Evolutionary conservation across 2,888 invertebrate species (phyloP).

Genomic region (Theristus sp.): DNA sequence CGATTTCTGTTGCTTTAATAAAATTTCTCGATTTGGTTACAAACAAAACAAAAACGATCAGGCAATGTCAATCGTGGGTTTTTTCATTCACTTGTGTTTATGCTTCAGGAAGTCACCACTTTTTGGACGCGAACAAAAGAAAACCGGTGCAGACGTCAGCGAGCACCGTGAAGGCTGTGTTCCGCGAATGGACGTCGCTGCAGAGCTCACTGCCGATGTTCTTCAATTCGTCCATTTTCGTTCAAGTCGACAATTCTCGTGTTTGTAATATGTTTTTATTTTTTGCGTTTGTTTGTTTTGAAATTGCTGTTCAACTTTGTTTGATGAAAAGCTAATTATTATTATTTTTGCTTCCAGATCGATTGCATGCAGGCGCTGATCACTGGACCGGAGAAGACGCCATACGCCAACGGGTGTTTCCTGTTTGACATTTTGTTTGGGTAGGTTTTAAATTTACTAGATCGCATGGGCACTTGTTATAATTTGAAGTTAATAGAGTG

Average conservation of each 20-base stretch:
- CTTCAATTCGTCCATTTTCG: conserved; percentile 22
- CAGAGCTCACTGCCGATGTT: conserved; percentile 21
- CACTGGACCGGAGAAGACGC: conserved; percentile 23
- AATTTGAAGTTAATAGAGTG: no score
- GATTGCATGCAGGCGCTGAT: conserved; percentile 15
- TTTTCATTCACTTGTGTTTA: no score
- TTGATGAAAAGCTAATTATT: not conserved
- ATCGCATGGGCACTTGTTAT: no score
- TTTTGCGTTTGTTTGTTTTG: not conserved
- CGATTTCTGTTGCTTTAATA: no score
- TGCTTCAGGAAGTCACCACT: no score
- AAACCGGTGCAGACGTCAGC: no score
- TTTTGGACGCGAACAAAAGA: no score
- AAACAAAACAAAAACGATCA: no score
- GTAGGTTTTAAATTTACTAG: not conserved
- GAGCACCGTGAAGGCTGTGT: not conserved
- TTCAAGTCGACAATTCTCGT: conserved; percentile 13
- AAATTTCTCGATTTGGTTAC: no score
- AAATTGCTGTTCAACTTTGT: not conserved
- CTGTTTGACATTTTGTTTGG: conserved; percentile 30
- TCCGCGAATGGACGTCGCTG: conserved; percentile 21
- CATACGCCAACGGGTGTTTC: conserved; percentile 34
- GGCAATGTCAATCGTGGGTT: no score
- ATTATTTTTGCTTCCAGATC: conserved; percentile 10
- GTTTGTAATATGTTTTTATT: not conserved